Conservation (phyloP, 2,888 invertebrate genomes). For the Leptura quadrifasciata region DNA sequence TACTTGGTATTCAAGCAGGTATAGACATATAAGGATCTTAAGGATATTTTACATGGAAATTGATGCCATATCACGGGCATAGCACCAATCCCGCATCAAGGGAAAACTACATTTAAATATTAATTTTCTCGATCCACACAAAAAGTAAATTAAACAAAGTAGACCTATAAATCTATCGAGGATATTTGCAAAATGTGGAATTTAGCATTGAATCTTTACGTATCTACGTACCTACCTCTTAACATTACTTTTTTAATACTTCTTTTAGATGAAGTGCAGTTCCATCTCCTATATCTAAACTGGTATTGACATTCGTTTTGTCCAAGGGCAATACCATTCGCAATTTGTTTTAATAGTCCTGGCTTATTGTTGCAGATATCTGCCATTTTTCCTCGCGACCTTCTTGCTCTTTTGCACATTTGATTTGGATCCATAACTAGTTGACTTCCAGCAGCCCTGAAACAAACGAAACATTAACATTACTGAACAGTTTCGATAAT, state of each 20-base stretch:
- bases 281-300: constrained; percentile 91
- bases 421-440: constrained; percentile 92
- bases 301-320: constrained; percentile 92
- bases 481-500: neutral
- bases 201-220: no score
- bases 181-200: no score
- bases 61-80: no score
- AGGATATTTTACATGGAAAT: no score
- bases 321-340: constrained; percentile 87
- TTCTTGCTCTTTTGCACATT: constrained; percentile 90
- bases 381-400: constrained; percentile 85
- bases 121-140: no score
- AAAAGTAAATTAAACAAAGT: no score
- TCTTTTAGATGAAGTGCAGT: constrained; percentile 88
- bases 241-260: constrained; percentile 90
- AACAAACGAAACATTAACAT: constrained; percentile 48
- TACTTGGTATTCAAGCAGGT: no score
- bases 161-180: no score
- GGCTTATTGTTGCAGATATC: constrained; percentile 91
- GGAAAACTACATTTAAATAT: no score
- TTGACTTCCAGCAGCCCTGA: constrained; percentile 87
- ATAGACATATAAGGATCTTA: no score
- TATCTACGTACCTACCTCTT: constrained; percentile 87
- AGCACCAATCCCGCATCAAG: no score
- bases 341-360: constrained; percentile 87